Conservation (phyloP, 2,888 invertebrate genomes). For the Hylaea fasciaria region DNA sequence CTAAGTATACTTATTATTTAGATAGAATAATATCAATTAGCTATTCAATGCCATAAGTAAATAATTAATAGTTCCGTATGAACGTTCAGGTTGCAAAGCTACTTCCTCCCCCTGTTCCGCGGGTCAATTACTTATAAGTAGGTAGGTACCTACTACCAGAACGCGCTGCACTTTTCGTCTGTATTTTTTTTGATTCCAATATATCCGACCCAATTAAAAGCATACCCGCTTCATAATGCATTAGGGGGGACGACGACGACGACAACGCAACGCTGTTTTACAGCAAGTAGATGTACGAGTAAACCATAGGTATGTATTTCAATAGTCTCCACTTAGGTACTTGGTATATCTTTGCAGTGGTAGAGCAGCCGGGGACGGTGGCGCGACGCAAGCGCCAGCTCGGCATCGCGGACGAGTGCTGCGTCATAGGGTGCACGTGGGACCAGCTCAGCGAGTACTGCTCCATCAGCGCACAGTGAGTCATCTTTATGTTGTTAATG, state of each 20-base stretch:
- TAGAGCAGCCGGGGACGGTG: constrained; percentile 69
- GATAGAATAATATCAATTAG: constrained; percentile 29
- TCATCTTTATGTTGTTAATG: constrained; percentile 16
- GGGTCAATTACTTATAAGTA: too few relatives aligned
- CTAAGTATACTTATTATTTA: background rate
- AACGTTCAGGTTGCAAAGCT: background rate
- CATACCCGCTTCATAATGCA: too few relatives aligned
- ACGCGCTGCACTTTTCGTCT: too few relatives aligned
- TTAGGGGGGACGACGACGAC: too few relatives aligned
- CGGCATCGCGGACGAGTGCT: constrained; percentile 79
- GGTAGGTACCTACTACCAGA: too few relatives aligned
- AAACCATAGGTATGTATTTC: too few relatives aligned
- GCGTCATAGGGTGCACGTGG: constrained; percentile 72
- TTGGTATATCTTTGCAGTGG: constrained; percentile 56
- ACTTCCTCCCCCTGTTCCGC: too few relatives aligned
- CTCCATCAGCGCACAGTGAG: constrained; percentile 75
- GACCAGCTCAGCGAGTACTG: constrained; percentile 76
- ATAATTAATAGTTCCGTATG: background rate
- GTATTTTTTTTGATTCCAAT: too few relatives aligned
- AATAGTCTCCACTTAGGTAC: too few relatives aligned
- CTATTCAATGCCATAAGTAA: constrained; percentile 11
- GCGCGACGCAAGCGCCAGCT: constrained; percentile 68
- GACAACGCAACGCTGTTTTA: too few relatives aligned
- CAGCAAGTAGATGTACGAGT: too few relatives aligned
- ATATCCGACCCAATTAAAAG: too few relatives aligned